Base-by-base conservation (phyloP, 1,140 invertebrate genomes). In the Saxidomus purpurata region DNA sequence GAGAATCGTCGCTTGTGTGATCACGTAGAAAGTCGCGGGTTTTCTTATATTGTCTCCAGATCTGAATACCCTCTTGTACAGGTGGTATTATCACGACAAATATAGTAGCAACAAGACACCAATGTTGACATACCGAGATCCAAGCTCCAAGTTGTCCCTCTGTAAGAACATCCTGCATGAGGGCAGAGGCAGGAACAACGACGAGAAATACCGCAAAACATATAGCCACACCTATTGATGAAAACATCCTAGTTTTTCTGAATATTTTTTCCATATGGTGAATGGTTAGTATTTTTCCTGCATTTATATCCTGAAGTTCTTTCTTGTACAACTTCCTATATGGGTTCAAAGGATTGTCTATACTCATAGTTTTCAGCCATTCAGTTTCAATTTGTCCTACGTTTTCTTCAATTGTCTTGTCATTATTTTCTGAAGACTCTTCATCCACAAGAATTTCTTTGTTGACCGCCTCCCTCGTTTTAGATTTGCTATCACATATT, bases 291-390 rank as follows among this genome's bases (percentile, higher is more conserved):
- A 84, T 87, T 9, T 55, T 87, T 25, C 87, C 90, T 22, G 86
- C 59, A 25, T 90, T 86, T 69, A 92, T 82, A 3, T 79, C 15
- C 15, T 89, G 59, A 0, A 94, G 86, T 49, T 95, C 92, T 79
- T 95, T 88, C 59, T 92, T 85, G 89, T 95, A 96, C 31, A 92
- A 61, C 31, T 94, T 87, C 31, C 89, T 79, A 95, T 95, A 96
- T 34, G 95, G 95, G 38, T 91, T 91, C 28, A 96, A 90, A 0
- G 95, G 95, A 74, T 96, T 96, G 80, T 96, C 95, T 55, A 96
- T 96, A 40, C 95, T 92, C 31, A 95, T 89, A 0, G 95, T 95
- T 59, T 80, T 80, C 13, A 55, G 28, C 76, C 76, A 80, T 25
- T 80, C 76, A n/a, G 55, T 43, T 55, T 80, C 76, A 55, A 80